These are phyloP conservation scores for Balanococcus diminutus DNA, from an alignment of 2,888 invertebrate genomes.

Conservation along the genomic window DNA sequence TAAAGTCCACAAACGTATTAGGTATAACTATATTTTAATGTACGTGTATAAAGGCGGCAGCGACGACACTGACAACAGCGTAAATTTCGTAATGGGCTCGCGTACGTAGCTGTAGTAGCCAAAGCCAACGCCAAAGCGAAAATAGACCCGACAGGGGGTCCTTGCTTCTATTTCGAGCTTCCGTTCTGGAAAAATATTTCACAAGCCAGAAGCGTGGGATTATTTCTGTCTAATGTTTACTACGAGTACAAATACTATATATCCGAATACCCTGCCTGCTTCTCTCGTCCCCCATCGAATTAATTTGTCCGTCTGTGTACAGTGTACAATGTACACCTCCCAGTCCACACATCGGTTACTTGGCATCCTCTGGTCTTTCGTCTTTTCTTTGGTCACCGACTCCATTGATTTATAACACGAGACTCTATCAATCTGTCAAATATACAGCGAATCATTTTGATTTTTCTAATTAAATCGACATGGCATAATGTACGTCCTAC, in stretches of 20 bases:
- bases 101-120: too few species aligned
- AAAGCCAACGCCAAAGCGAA: conserved; percentile 37
- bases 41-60: background rate
- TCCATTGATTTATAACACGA: background rate
- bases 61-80: background rate
- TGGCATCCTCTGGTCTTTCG: background rate
- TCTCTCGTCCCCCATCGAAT: background rate
- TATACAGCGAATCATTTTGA: background rate
- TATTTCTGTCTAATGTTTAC: conserved; percentile 29
- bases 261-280: background rate
- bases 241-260: background rate
- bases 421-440: background rate
- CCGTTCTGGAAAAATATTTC: conserved; percentile 40
- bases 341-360: background rate
- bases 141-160: background rate
- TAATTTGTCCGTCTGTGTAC: background rate
- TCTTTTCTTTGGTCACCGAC: background rate
- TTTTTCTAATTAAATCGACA: background rate
- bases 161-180: conserved; percentile 18
- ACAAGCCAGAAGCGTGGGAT: conserved; percentile 22
- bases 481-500: too few species aligned
- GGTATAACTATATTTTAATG: background rate
- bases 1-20: background rate
- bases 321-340: too few species aligned
- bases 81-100: background rate